Percentiles rank a stretch among this genome's conserved stretches.
Conservation (phyloP, 2,113 vertebrate species). For the Rattus norvegicus region GRCr8 NC_086031.1:56455001-56455500, state of each 20-base stretch:
- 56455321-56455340: background rate
- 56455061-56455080: background rate
- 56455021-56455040: background rate
- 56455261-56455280: background rate
- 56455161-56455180: background rate
- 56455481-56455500: fast-evolving
- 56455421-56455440: background rate
- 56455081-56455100: background rate
- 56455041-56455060: too few species aligned
- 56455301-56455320: background rate
- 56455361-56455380: background rate
- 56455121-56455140: background rate
- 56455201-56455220: background rate
- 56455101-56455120: background rate
- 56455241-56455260: background rate
- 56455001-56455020: background rate
- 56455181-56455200: background rate
- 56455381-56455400: background rate
- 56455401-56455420: background rate
- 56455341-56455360: background rate
- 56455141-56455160: background rate
- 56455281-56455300: background rate
- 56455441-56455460: fast-evolving
- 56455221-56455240: background rate
- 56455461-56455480: background rate